Base-by-base conservation (phyloP, 2,888 invertebrate genomes). In the Lasius platythorax region DNA sequence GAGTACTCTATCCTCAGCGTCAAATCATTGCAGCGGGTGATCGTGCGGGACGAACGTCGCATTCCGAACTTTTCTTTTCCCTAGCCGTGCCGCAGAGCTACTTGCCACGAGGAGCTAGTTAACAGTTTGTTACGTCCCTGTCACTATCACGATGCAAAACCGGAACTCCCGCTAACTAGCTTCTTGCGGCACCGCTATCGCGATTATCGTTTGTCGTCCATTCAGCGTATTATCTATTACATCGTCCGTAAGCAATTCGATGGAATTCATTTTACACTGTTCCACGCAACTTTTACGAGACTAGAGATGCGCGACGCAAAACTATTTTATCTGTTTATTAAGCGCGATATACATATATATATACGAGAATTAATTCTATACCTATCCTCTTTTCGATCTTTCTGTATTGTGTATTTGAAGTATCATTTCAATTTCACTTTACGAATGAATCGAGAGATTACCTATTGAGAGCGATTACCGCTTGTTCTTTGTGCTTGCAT, bases 1-100 rank as follows among this genome's bases (percentile, higher is more conserved):
- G 76, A 74, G 83, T 82, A 75, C 82, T 79, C 87, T 76, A 74
- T 82, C 75, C 67, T 58, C 66, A 40, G 82, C 82, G 84, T 83
- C 83, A 83, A 74, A 82, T 85, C 85, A 74, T 70, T 43, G 72
- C 66, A 23, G 56, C 75, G 82, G 58, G 66, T 84, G 82, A 64
- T 67, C 63, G 43, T 18, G 73, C 37, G 72, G 79, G 79, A 79
- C 72, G 37, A 58, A 46, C 58, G 33, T 9, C 37, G 28, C 73
- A 63, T 79, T 73, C 46, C 61, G 33, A 81, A 73, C 46, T 81
- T 81, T 73, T 81, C 79, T 73, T 81, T 72, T 63, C 46, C 37
- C 79, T n/a, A n/a, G n/a, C 33, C 12, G 15, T 68, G 5, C 23
- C 61, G 23, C 46, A 73, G 46, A 40, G n/a, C 8, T 73, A 73